A percentile compares a stretch with the other conserved stretches of the same genome.
These are phyloP conservation scores for Oncopeltus fasciatus DNA, from an alignment of 1,140 invertebrate genomes.

Conservation along the genomic window DNA sequence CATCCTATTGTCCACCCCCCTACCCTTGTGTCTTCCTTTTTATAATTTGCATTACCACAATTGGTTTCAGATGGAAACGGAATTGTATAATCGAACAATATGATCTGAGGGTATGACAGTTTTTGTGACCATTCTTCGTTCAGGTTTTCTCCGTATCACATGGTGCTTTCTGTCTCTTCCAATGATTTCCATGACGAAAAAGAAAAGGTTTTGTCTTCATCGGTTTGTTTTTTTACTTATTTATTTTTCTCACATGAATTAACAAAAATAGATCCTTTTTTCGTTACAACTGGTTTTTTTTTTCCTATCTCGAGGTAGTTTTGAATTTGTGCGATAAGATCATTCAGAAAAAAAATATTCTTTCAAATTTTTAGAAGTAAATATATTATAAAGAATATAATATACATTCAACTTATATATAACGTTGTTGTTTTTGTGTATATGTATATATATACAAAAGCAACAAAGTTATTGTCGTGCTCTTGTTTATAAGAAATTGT, in stretches of 20 bases:
- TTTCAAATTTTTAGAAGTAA: too few species aligned
- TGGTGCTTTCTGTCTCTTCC: background rate
- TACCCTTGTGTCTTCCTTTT: too few species aligned
- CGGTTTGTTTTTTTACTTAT: background rate
- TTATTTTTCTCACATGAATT: background rate
- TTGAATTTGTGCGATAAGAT: too few species aligned
- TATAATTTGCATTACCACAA: slow-evolving; percentile 5
- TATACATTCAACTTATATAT: too few species aligned
- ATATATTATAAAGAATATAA: too few species aligned
- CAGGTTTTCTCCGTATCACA: background rate
- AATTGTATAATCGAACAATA: background rate
- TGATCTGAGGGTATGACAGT: background rate
- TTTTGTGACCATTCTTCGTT: background rate
- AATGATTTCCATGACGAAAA: background rate
- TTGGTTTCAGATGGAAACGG: slow-evolving; percentile 8
- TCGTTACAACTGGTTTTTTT: background rate
- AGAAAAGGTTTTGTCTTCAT: background rate
- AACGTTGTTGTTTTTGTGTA: too few species aligned
- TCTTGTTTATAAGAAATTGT: too few species aligned
- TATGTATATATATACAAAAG: too few species aligned
- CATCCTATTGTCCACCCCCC: too few species aligned
- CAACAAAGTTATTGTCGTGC: too few species aligned
- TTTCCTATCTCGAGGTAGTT: too few species aligned
- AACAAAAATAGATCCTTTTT: background rate
- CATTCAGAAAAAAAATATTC: too few species aligned